Base-by-base conservation (phyloP, 2,888 invertebrate species). In the Mayetiola destructor region DNA sequence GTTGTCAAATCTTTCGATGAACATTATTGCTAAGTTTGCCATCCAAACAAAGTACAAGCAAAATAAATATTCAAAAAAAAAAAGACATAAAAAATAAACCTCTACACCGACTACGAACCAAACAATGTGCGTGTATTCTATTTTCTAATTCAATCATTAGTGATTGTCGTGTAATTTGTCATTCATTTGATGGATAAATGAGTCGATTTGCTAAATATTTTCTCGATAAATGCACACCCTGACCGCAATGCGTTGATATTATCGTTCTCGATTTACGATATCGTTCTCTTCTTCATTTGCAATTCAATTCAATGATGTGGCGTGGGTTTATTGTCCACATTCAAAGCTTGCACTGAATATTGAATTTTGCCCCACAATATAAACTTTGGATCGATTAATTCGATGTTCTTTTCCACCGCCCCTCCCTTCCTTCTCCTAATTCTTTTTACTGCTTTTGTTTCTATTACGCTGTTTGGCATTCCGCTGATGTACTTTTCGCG, bases 201-300 rank as follows among this genome's bases (percentile, higher is more conserved):
- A 21, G 20, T 54, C 54, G 54, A 54, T 54, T 54, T 54, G 54
- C 35, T 35, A 54, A 54, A 54, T 35, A 54, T 23, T 54, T 54
- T 36, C 36, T 21, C 29, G 27, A n/a, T n/a, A 48, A 48, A 48
- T 48, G 27, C n/a, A 27, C 16, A 27, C 16, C 27, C 23, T 48
- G 23, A 27, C 48, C 27, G 27, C 20, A 21, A 20, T 39, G 18
- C 20, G 16, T 40, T 40, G 21, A 40, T 40, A 40, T 40, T 40
- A 40, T 21, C 40, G 21, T 40, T 40, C 10, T 40, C 21, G n/a
- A n/a, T n/a, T n/a, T 40, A 40, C 27, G 48, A 27, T n/a, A 27
- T 48, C n/a, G n/a, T n/a, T n/a, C n/a, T n/a, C n/a, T n/a, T n/a
- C n/a, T n/a, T n/a, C n/a, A n/a, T n/a, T n/a, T 27, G 48, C 27